These are phyloP conservation scores for Seladonia tumulorum DNA, from an alignment of 2,888 invertebrate genomes.

Conservation along the genomic window DNA sequence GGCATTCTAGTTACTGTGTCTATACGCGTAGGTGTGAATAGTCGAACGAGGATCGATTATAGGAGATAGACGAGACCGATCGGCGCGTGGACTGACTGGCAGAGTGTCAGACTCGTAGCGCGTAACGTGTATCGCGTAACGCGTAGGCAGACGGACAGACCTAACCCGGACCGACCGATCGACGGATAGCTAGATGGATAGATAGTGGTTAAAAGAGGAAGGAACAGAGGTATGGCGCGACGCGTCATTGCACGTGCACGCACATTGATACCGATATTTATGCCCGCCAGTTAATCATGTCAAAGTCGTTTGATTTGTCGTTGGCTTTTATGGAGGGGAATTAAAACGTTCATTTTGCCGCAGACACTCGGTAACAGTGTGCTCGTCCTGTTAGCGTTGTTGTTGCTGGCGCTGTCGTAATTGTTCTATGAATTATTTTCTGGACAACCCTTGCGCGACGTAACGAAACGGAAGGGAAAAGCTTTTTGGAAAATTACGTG, in stretches of 20 bases:
- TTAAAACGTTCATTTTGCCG: constrained; percentile 84
- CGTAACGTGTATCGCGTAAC: background rate
- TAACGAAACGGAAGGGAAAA: constrained; percentile 56
- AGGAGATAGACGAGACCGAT: constrained; percentile 11
- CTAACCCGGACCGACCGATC: constrained; percentile 1
- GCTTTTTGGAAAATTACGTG: constrained; percentile 82
- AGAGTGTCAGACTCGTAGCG: background rate
- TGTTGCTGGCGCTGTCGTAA: constrained; percentile 58
- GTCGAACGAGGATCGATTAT: background rate
- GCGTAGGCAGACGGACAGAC: constrained; percentile 5
- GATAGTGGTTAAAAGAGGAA: constrained; percentile 46
- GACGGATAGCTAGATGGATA: constrained; percentile 7
- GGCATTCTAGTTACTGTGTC: too few species aligned
- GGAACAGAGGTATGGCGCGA: constrained; percentile 72
- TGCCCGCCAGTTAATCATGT: constrained; percentile 84
- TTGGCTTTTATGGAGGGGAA: constrained; percentile 84
- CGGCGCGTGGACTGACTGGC: background rate
- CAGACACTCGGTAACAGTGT: constrained; percentile 82
- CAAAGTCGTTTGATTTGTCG: constrained; percentile 84
- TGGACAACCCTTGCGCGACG: constrained; percentile 67
- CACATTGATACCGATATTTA: constrained; percentile 84
- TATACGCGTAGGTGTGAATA: background rate
- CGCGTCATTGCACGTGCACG: constrained; percentile 82
- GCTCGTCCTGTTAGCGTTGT: constrained; percentile 67
- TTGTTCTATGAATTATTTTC: constrained; percentile 79